These are phyloP conservation scores for Chymomyza caudatula DNA, from an alignment of 2,888 invertebrate genomes.

Conservation along the genomic window DNA sequence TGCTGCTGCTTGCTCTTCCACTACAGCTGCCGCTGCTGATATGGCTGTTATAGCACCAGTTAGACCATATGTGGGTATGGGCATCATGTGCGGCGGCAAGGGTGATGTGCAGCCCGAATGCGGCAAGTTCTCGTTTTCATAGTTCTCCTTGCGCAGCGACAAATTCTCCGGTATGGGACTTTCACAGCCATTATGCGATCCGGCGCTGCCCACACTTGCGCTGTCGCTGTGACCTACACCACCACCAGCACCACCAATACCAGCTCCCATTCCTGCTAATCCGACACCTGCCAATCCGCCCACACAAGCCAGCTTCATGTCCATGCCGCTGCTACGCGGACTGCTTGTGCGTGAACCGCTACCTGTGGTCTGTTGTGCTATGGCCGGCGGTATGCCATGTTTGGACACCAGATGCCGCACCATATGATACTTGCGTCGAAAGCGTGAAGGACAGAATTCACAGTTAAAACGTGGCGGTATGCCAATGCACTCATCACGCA, in stretches of 20 bases:
- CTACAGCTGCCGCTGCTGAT: slow-evolving; percentile 72
- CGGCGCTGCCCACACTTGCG: slow-evolving; percentile 55
- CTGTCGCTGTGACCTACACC: slow-evolving; percentile 42
- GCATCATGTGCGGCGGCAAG: slow-evolving; percentile 61
- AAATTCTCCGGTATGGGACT: slow-evolving; percentile 75
- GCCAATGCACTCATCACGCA: slow-evolving; percentile 79
- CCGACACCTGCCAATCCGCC: slow-evolving; percentile 8
- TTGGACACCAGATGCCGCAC: slow-evolving; percentile 79
- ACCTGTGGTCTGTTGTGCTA: slow-evolving; percentile 70
- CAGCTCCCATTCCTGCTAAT: slow-evolving; percentile 3
- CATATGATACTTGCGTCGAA: slow-evolving; percentile 80
- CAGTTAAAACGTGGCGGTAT: slow-evolving; percentile 80
- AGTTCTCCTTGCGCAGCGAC: slow-evolving; percentile 72
- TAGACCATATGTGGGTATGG: slow-evolving; percentile 73
- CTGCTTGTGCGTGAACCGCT: slow-evolving; percentile 47
- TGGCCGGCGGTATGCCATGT: slow-evolving; percentile 75
- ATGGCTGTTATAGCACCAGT: slow-evolving; percentile 76
- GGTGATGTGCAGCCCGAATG: slow-evolving; percentile 56
- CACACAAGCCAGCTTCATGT: slow-evolving; percentile 24
- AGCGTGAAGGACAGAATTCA: slow-evolving; percentile 78
- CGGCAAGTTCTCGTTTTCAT: slow-evolving; percentile 47
- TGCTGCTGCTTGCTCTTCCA: slow-evolving; percentile 69
- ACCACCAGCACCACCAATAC: slow-evolving; percentile 27
- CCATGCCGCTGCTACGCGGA: slow-evolving; percentile 30
- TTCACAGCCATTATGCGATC: slow-evolving; percentile 64